Percentiles rank a stretch among this genome's conserved stretches.
phyloP scores from a whole-genome alignment of 2,113 vertebrate species.

The Prionailurus viverrinus region DNA sequence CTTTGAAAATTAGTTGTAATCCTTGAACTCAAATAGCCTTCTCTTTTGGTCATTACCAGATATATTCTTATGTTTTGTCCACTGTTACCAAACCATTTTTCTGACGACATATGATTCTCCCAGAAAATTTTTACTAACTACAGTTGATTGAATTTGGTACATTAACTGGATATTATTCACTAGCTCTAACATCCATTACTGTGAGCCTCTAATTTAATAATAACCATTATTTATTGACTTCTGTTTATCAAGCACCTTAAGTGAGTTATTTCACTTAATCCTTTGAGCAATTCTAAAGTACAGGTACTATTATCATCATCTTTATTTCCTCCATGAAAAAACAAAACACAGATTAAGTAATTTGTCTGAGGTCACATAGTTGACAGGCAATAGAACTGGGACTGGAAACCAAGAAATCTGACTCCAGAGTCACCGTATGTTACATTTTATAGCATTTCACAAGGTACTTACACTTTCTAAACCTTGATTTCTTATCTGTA shows the following conservation, averaged over 20 bases:
- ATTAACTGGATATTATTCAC: not conserved
- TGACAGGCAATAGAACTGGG: not conserved
- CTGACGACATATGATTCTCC: not conserved
- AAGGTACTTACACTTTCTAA: not conserved
- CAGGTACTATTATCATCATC: not conserved
- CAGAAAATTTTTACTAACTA: not conserved
- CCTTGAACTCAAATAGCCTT: slow-evolving; percentile 56
- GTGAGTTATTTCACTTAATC: not conserved
- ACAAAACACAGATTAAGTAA: slow-evolving; percentile 10
- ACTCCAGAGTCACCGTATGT: not conserved
- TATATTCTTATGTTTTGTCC: not conserved
- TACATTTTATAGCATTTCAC: not conserved
- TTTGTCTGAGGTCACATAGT: not conserved
- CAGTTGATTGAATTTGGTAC: not conserved
- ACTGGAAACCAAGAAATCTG: slow-evolving; percentile 1
- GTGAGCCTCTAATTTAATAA: not conserved
- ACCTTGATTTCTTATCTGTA: not conserved
- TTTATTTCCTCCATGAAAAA: not conserved
- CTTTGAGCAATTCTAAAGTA: not conserved
- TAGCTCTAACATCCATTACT: not conserved
- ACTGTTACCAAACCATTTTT: not conserved
- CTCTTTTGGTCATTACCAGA: not conserved
- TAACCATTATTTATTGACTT: not conserved
- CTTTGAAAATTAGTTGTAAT: slow-evolving; percentile 32
- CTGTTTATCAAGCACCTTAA: not conserved